Conservation (phyloP, 2,888 invertebrate species). For the Andricus quercusramuli region DNA sequence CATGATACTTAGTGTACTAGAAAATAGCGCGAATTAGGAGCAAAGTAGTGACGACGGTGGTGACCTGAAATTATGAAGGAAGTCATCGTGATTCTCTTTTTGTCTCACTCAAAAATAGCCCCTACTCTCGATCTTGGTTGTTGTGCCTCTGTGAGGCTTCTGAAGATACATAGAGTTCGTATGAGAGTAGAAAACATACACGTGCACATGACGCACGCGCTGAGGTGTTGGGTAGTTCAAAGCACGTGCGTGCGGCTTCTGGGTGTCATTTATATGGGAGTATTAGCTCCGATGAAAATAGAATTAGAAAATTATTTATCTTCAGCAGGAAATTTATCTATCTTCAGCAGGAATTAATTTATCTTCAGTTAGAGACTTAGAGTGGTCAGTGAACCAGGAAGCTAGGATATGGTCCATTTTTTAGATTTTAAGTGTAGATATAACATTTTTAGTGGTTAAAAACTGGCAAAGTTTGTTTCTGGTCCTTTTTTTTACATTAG, state of each 20-base stretch:
- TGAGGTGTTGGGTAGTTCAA: conserved; percentile 34
- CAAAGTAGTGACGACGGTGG: conserved; percentile 46
- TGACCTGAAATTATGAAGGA: conserved; percentile 74
- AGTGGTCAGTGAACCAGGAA: background rate
- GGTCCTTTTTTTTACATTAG: too few relatives aligned
- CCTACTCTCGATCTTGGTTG: conserved; percentile 57
- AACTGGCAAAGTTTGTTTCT: too few relatives aligned
- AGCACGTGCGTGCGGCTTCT: conserved; percentile 8
- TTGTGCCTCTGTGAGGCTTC: conserved; percentile 30
- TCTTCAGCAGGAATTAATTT: background rate
- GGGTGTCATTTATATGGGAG: conserved; percentile 15
- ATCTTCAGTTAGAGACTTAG: background rate
- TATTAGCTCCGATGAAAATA: conserved; percentile 18
- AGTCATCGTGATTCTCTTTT: conserved; percentile 70
- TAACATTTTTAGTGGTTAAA: background rate
- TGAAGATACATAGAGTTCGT: background rate
- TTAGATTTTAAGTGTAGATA: background rate
- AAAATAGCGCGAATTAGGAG: conserved; percentile 31
- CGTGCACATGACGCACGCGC: conserved; percentile 12
- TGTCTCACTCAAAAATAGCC: conserved; percentile 70
- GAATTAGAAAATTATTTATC: conserved; percentile 15
- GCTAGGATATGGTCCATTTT: background rate
- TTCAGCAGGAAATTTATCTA: background rate
- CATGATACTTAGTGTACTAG: conserved; percentile 14
- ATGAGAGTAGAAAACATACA: conserved; percentile 8